Conservation (phyloP, 2,888 invertebrate genomes). For the Plagodis pulveraria region DNA sequence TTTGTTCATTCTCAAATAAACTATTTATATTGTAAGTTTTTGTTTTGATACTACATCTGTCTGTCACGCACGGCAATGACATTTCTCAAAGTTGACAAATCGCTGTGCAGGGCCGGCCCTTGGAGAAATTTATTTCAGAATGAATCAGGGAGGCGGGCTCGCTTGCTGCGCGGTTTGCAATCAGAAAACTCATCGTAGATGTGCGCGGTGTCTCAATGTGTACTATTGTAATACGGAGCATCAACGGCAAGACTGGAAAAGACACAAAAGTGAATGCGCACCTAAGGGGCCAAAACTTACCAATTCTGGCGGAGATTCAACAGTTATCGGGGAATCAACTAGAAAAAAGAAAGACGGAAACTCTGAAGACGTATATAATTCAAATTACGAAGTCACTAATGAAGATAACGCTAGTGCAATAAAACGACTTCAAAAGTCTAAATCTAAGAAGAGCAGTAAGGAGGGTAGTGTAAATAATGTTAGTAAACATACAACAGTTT, state of each 20-base stretch:
- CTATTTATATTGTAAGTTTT: too few relatives aligned
- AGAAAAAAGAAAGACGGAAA: conserved; percentile 53
- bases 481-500: conserved; percentile 59
- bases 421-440: conserved; percentile 60
- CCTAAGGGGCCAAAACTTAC: conserved; percentile 61
- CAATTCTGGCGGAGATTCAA: conserved; percentile 55
- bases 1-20: too few relatives aligned
- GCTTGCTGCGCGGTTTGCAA: conserved; percentile 87
- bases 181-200: conserved; percentile 87
- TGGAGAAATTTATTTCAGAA: conserved; percentile 69
- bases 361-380: conserved; percentile 37
- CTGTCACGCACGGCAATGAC: conserved; percentile 46
- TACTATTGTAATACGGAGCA: conserved; percentile 93
- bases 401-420: conserved; percentile 51
- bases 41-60: conserved; percentile 19
- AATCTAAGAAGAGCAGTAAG: conserved; percentile 58
- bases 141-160: conserved; percentile 76
- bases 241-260: conserved; percentile 92
- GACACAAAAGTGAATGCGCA: conserved; percentile 87
- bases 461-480: conserved; percentile 60
- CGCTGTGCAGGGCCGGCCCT: conserved; percentile 57
- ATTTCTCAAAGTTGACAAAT: conserved; percentile 51
- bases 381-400: conserved; percentile 40
- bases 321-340: conserved; percentile 50
- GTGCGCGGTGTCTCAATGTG: conserved; percentile 89